phyloP scores from a whole-genome alignment of 2,797 vertebrate genomes.

The Pipistrellus nathusii region DNA sequence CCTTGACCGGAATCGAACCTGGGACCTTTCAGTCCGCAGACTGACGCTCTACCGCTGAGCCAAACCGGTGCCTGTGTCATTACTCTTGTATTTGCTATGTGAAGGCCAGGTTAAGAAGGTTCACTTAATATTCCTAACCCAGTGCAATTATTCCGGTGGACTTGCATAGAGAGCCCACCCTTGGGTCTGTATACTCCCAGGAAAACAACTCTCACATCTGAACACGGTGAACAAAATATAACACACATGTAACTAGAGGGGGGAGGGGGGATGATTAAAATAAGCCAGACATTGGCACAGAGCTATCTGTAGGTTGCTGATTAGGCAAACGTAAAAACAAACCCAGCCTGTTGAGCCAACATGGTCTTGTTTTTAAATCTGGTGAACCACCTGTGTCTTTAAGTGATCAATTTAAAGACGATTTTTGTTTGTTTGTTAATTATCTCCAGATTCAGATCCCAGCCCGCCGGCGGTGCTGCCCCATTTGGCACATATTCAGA shows the following conservation, averaged over 20 bases:
- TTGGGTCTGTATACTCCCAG: background rate
- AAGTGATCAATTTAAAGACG: slow-evolving; percentile 60
- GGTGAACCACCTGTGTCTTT: slow-evolving; percentile 79
- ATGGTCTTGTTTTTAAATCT: slow-evolving; percentile 78
- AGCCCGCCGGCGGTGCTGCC: fast-evolving
- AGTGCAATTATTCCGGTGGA: background rate
- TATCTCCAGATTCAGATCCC: background rate
- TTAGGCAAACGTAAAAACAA: slow-evolving; percentile 78
- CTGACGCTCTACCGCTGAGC: no score
- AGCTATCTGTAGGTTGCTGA: slow-evolving; percentile 76
- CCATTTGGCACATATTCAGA: background rate
- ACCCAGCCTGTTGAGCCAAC: slow-evolving; percentile 69
- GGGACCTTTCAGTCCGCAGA: no score
- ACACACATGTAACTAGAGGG: slow-evolving; percentile 4
- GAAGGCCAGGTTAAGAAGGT: background rate
- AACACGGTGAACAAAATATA: background rate
- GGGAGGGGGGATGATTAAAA: slow-evolving; percentile 49
- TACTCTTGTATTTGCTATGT: background rate
- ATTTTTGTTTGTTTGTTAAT: slow-evolving; percentile 62
- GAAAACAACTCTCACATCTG: background rate
- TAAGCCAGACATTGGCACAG: slow-evolving; percentile 68
- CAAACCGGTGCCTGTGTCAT: no score
- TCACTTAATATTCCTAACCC: background rate
- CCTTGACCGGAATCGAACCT: no score
- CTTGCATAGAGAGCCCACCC: background rate